Base-by-base conservation (phyloP, 2,113 vertebrate species). In the Narcine bancroftii region DNA sequence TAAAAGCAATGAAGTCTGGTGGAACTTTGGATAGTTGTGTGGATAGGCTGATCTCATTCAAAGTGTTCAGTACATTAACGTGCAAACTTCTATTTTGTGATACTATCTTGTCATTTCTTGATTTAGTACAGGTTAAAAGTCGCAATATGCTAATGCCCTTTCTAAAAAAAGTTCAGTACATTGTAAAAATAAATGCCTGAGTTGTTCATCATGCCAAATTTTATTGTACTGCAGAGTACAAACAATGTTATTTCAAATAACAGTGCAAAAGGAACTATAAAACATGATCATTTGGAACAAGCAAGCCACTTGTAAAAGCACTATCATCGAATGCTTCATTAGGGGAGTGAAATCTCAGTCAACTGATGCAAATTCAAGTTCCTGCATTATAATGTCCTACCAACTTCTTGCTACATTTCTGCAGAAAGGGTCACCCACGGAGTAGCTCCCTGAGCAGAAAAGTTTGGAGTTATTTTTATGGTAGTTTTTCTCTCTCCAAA, bases 351-450 rank as follows among this genome's bases (percentile, higher is more conserved):
- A 85, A 53, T n/a, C 50, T 13, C 50, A 85, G 81, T n/a, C 33
- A 56, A 85, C 50, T n/a, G 50, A 15, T 85, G 50, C 81, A 85
- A 85, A 85, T 15, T 29, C 81, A 85, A 85, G 29, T n/a, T 85
- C n/a, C n/a, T n/a, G n/a, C n/a, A 85, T 21, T 33, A 66, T 45
- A 26, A 89, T 39, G 36, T 69, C 60, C 29, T 5, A 45, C 87
- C 50, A 45, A 2, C 10, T 24, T 89, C 42, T 89, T 66, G 66
- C 21, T 89, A 89, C 6, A 63, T 65, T 89, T 63, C 56, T 24
- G 3, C 21, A 42, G 36, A 42, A 85, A 56, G 81, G n/a, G 29
- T 56, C 45, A 53, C 33, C 24, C 47, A 2, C 29, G 53, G 53
- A 89, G 15, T 42, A 26, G n/a, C 42, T 89, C 87, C 39, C 29